Evolutionary conservation across 23 tunicate species (phyloP).

Genomic region (Aplidium turbinatum): DNA sequence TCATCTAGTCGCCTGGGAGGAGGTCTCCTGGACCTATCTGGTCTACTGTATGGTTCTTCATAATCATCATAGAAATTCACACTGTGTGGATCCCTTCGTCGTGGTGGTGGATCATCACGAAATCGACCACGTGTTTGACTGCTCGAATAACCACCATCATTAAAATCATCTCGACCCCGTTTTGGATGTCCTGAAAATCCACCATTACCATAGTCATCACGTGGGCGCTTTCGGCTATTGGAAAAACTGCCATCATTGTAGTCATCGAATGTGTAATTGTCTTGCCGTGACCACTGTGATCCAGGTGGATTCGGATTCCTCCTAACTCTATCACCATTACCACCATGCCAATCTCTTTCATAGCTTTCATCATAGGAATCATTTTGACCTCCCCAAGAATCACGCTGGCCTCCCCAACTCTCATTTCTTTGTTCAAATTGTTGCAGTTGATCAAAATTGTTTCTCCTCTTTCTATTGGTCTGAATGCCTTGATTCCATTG

Average conservation of each 20-base stretch:
- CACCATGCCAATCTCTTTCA: no score
- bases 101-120: conserved; percentile 19
- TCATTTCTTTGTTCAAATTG: conserved; percentile 25
- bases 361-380: no score
- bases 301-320: no score
- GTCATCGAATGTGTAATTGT: no score
- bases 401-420: neutral
- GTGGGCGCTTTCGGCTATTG: no score
- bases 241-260: no score
- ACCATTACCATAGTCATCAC: no score
- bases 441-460: conserved; percentile 28
- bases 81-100: conserved; percentile 30
- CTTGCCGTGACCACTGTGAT: no score
- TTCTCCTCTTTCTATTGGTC: conserved; percentile 9
- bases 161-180: neutral
- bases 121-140: conserved; percentile 14
- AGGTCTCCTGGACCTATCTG: no score
- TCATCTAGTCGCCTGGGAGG: no score
- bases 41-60: conserved; percentile 3
- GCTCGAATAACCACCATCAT: conserved; percentile 20
- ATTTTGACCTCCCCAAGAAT: conserved; percentile 1
- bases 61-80: conserved; percentile 42
- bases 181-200: no score
- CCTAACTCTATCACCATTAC: no score
- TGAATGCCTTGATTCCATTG: neutral